Evolutionary conservation across 1,140 invertebrate genomes (phyloP).

Genomic region (Cardiocondyla obscurior): DNA sequence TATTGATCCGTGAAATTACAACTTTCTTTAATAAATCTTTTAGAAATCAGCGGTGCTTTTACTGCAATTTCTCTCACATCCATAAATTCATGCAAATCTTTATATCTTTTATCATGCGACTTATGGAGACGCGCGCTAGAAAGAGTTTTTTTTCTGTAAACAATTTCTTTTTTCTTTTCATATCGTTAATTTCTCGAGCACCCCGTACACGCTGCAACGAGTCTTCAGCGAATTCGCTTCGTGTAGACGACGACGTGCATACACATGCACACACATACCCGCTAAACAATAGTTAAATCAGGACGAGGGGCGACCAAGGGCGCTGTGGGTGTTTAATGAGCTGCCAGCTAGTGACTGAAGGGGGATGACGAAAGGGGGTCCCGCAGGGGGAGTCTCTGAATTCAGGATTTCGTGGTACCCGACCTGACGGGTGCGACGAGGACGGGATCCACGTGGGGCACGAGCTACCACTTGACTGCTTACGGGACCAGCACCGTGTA

Average conservation of each 20-base stretch:
- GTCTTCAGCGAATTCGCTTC: not conserved
- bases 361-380: slow-evolving; percentile 46
- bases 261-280: slow-evolving; percentile 48
- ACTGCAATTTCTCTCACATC: not conserved
- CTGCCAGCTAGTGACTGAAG: slow-evolving; percentile 76
- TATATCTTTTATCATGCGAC: not conserved
- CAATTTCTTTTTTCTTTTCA: not conserved
- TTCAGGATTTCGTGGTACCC: slow-evolving; percentile 57
- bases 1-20: not conserved
- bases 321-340: slow-evolving; percentile 84
- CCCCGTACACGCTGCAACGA: slow-evolving; percentile 4
- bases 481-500: slow-evolving; percentile 69
- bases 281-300: slow-evolving; percentile 82
- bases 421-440: slow-evolving; percentile 26
- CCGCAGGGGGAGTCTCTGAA: slow-evolving; percentile 31
- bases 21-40: not conserved
- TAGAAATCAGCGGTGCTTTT: not conserved
- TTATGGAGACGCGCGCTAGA: not conserved
- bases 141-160: not conserved
- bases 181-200: slow-evolving; percentile 38
- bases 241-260: slow-evolving; percentile 51
- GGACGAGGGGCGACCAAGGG: slow-evolving; percentile 74
- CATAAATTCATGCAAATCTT: not conserved
- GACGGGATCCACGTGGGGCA: slow-evolving; percentile 67
- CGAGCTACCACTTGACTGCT: slow-evolving; percentile 78